These are phyloP conservation scores for Onychomys leucogaster DNA, from an alignment of 2,797 vertebrate species.

Conservation along the genomic window DNA sequence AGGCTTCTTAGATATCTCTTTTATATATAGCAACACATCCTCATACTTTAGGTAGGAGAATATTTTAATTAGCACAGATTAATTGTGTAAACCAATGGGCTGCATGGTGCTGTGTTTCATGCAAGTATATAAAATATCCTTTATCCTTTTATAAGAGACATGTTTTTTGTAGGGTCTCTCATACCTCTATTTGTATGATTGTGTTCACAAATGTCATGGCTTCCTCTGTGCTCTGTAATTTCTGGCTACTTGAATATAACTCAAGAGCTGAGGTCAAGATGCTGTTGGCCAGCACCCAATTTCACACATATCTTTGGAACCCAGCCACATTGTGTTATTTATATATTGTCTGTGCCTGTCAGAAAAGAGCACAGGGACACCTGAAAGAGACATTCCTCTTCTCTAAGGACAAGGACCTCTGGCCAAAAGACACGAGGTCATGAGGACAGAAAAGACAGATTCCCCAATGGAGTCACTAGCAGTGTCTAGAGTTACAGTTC, in stretches of 20 bases:
- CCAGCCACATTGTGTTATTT: not conserved
- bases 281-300: not conserved
- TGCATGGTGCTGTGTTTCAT: not conserved
- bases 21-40: not conserved
- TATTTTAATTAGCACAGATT: not conserved
- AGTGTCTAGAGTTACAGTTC: not conserved
- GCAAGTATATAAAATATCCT: not conserved
- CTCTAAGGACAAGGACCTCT: not conserved
- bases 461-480: not conserved
- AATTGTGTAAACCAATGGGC: not conserved
- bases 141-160: not conserved
- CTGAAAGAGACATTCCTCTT: not conserved
- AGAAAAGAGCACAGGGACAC: not conserved
- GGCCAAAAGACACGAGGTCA: not conserved
- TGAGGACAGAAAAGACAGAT: not conserved
- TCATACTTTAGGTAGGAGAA: not conserved
- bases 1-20: not conserved
- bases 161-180: not conserved
- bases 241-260: not conserved
- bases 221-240: not conserved
- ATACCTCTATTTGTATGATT: not conserved
- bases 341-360: not conserved
- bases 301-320: not conserved
- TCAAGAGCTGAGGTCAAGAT: constrained; percentile 13
- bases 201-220: not conserved